phyloP scores from a whole-genome alignment of 2,888 invertebrate species.

The Hypomecis punctinalis region DNA sequence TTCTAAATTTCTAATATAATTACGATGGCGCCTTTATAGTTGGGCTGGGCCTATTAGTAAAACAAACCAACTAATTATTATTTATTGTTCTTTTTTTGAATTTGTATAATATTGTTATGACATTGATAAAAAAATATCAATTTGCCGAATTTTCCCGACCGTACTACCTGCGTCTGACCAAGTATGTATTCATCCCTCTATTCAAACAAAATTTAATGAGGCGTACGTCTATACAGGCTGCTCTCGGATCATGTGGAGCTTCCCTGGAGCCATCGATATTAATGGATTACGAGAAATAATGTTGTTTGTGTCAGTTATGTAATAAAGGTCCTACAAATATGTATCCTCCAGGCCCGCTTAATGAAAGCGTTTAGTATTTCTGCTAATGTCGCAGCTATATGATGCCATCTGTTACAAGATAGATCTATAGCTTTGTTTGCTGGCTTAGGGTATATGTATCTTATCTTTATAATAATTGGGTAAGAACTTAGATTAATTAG shows the following conservation, averaged over 20 bases:
- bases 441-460: not conserved
- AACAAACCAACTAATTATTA: too few relatives aligned
- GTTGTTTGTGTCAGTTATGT: conserved; percentile 9
- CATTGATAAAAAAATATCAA: not conserved
- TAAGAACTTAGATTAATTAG: too few relatives aligned
- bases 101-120: not conserved
- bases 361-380: not conserved
- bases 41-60: too few relatives aligned
- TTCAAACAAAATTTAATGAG: conserved; percentile 84
- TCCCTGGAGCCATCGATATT: conserved; percentile 26
- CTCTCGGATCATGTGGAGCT: conserved; percentile 41
- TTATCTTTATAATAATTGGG: not conserved
- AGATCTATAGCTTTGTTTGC: not conserved
- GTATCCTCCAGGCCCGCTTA: not conserved
- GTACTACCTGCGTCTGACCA: conserved; percentile 64
- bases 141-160: conserved; percentile 46
- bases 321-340: conserved; percentile 2
- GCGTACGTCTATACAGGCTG: conserved; percentile 60
- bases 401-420: not conserved
- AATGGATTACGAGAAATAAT: conserved; percentile 30
- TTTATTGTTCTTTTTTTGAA: too few relatives aligned
- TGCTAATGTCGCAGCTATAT: not conserved
- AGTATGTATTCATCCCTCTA: conserved; percentile 72
- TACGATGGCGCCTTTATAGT: too few relatives aligned
- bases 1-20: too few relatives aligned